Percentiles rank a stretch among this genome's conserved stretches.
Conservation (phyloP, 2,797 vertebrate species). For the Typhlichthys subterraneus region DNA sequence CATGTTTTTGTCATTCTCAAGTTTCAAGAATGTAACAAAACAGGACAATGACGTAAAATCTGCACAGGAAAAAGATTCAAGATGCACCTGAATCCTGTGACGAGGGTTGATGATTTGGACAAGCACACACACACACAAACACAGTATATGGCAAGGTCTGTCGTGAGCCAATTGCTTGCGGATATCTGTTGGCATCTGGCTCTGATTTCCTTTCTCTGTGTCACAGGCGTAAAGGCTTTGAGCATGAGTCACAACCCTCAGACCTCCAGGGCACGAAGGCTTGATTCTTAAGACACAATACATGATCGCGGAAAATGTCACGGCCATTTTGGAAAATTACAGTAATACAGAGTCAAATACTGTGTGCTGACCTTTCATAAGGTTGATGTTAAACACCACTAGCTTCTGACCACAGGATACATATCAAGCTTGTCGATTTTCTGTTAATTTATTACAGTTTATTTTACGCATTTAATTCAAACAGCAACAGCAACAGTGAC, state of each 20-base stretch:
- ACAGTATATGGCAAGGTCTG: slow-evolving; percentile 11
- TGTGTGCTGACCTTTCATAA: slow-evolving; percentile 5
- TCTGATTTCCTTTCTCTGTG: slow-evolving; percentile 78
- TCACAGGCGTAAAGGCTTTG: slow-evolving; percentile 71
- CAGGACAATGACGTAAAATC: slow-evolving; percentile 27
- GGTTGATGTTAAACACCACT: slow-evolving; percentile 21
- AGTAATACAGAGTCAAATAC: slow-evolving; percentile 21
- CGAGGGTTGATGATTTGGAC: not conserved
- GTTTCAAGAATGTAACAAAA: slow-evolving; percentile 26
- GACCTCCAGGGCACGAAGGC: slow-evolving; percentile 68
- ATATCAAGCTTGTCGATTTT: no score
- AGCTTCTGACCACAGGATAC: no score
- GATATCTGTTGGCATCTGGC: slow-evolving; percentile 82
- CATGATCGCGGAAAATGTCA: slow-evolving; percentile 55
- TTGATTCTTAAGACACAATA: slow-evolving; percentile 62
- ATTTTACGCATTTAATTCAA: not conserved
- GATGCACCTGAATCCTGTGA: slow-evolving; percentile 53
- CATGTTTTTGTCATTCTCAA: slow-evolving; percentile 21
- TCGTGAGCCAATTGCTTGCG: slow-evolving; percentile 73
- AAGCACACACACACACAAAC: not conserved
- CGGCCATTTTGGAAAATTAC: slow-evolving; percentile 38
- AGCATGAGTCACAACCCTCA: slow-evolving; percentile 77
- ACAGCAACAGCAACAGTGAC: no score
- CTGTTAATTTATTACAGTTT: not conserved
- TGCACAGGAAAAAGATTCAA: slow-evolving; percentile 54